Conservation (phyloP, 2,888 invertebrate genomes). For the Drosophila pseudotalamancana region DNA sequence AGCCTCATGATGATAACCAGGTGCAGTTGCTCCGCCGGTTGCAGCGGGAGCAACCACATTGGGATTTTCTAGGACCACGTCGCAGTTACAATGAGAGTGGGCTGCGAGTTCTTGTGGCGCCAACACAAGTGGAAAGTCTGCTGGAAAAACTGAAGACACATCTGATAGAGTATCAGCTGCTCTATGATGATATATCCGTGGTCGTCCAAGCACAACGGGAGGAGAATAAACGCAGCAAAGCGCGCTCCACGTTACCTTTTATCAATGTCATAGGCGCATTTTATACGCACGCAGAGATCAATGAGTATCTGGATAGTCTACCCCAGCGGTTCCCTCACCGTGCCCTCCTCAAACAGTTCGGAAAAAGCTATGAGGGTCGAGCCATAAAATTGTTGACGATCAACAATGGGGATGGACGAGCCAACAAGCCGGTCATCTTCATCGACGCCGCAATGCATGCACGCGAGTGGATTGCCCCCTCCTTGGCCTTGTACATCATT, state of each 20-base stretch:
- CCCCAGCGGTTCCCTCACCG: conserved; percentile 85
- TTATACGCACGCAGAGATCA: conserved; percentile 83
- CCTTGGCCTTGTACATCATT: conserved; percentile 86
- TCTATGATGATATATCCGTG: conserved; percentile 58
- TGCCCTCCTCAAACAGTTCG: conserved; percentile 86
- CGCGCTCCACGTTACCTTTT: conserved; percentile 19
- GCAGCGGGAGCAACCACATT: conserved; percentile 14
- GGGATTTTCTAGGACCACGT: conserved; percentile 44
- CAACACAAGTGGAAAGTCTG: conserved; percentile 31
- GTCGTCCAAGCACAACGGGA: conserved; percentile 51
- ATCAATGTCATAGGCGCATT: conserved; percentile 59
- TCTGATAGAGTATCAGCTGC: conserved; percentile 44
- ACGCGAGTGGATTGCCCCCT: conserved; percentile 88
- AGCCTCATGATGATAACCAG: conserved; percentile 19
- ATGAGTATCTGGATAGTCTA: conserved; percentile 84
- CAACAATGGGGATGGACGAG: conserved; percentile 84
- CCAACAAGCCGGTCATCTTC: conserved; percentile 85
- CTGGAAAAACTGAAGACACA: conserved; percentile 20
- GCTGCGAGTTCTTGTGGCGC: conserved; percentile 59
- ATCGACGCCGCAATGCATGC: conserved; percentile 87
- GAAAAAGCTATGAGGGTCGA: conserved; percentile 86
- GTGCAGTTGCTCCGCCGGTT: conserved; percentile 18
- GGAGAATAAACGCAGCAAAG: conserved; percentile 48
- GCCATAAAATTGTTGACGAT: conserved; percentile 87
- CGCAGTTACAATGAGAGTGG: conserved; percentile 26